These are phyloP conservation scores for Pterocles gutturalis DNA, from an alignment of 2,113 vertebrate species.

Conservation along the genomic window DNA sequence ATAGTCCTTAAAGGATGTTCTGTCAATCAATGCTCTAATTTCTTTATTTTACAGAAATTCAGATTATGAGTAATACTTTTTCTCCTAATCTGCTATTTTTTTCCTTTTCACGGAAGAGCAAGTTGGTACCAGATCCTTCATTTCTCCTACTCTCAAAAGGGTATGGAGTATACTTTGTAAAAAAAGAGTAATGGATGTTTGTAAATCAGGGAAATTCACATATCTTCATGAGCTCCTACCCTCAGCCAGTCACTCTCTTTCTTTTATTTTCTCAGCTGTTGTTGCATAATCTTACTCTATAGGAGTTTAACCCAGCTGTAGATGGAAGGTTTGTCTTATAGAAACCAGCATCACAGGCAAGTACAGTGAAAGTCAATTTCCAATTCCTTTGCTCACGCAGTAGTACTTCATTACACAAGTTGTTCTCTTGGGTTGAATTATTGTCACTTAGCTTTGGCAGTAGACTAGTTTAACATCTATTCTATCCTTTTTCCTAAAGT, in stretches of 20 bases:
- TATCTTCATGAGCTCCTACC: neutral
- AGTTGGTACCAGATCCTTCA: neutral
- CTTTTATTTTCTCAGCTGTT: neutral
- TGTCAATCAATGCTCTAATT: neutral
- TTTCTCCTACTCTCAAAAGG: neutral
- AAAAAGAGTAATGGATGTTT: neutral
- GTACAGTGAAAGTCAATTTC: neutral
- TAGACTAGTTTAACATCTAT: neutral
- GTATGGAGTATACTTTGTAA: neutral
- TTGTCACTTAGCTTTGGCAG: neutral
- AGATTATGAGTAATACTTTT: neutral
- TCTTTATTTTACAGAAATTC: neutral
- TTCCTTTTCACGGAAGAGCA: neutral
- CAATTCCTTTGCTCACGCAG: neutral
- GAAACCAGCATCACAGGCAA: neutral
- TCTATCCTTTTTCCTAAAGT: neutral
- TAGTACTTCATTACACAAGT: neutral
- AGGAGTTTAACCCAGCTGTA: neutral
- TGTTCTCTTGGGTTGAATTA: neutral
- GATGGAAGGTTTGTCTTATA: neutral
- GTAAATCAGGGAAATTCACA: neutral
- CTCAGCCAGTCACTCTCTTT: neutral
- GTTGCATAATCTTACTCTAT: neutral
- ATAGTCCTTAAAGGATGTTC: neutral
- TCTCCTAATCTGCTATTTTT: neutral